These are phyloP conservation scores for Misgurnus mizolepis DNA, from an alignment of 2,113 vertebrate species.

Conservation along the genomic window DNA sequence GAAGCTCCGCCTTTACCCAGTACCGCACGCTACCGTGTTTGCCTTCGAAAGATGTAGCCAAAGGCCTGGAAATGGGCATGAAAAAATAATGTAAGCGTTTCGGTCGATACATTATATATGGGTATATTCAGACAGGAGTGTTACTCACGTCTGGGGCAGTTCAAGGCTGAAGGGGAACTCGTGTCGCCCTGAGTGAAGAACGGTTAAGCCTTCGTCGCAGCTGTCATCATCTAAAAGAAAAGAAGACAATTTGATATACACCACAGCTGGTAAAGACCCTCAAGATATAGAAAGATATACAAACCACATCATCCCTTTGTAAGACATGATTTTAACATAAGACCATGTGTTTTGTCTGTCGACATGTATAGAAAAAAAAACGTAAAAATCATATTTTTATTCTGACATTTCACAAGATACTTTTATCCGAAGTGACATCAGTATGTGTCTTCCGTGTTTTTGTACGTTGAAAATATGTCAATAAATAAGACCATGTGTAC, in stretches of 20 bases:
- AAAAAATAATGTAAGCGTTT: slow-evolving; percentile 10
- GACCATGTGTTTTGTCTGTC: too few species aligned
- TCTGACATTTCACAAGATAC: too few species aligned
- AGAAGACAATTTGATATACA: slow-evolving; percentile 78
- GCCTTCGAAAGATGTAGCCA: slow-evolving; percentile 99
- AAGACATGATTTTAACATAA: too few species aligned
- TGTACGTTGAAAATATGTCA: too few species aligned
- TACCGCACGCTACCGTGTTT: slow-evolving; percentile 98
- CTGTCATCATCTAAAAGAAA: slow-evolving; percentile 88
- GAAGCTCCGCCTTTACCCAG: slow-evolving; percentile 98
- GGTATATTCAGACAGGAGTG: neutral
- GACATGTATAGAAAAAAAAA: too few species aligned
- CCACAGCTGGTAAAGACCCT: slow-evolving; percentile 66
- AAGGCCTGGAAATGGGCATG: slow-evolving; percentile 83
- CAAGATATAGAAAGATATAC: slow-evolving; percentile 15
- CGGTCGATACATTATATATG: neutral
- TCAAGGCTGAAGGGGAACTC: slow-evolving; percentile 99
- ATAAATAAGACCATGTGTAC: too few species aligned
- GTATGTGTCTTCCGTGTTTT: too few species aligned
- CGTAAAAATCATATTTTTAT: too few species aligned
- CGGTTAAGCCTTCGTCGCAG: slow-evolving; percentile 92
- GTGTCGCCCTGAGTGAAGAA: slow-evolving; percentile 94
- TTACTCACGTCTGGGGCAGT: slow-evolving; percentile 98
- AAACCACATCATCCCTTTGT: neutral
- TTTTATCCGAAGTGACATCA: too few species aligned